These are phyloP conservation scores for Drosophila tsacasi DNA, from an alignment of 1,140 invertebrate species.

Conservation along the genomic window DNA sequence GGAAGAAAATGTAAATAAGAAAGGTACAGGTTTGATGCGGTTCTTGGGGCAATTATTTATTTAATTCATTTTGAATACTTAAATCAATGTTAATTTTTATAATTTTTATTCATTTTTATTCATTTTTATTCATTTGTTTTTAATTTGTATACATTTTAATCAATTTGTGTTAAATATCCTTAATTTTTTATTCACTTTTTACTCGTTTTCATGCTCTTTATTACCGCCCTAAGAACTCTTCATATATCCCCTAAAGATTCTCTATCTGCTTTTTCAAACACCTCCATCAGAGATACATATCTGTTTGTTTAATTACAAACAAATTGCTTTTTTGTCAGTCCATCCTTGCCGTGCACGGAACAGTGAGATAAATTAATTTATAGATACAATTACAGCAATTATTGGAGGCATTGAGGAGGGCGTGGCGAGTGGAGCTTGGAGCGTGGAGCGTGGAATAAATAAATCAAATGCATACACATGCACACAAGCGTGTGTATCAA, in stretches of 20 bases:
- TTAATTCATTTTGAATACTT: background rate
- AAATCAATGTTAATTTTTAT: no score
- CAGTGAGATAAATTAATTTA: slow-evolving; percentile 68
- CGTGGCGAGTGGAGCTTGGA: background rate
- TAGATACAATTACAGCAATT: slow-evolving; percentile 72
- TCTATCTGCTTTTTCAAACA: background rate
- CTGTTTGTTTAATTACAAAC: slow-evolving; percentile 12
- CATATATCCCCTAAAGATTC: background rate
- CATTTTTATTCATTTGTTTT: no score
- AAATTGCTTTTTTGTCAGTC: slow-evolving; percentile 11
- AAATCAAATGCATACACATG: slow-evolving; percentile 53
- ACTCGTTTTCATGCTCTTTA: no score
- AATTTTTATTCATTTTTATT: no score
- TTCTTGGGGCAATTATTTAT: background rate
- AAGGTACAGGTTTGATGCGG: background rate
- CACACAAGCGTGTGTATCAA: slow-evolving; percentile 29
- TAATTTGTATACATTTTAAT: background rate
- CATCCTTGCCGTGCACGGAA: background rate
- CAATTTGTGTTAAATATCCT: background rate
- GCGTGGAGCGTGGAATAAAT: slow-evolving; percentile 47
- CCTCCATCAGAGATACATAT: background rate
- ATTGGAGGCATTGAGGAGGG: slow-evolving; percentile 20
- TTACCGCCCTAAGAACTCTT: no score
- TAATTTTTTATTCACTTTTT: background rate
- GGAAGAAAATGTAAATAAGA: no score